Evolutionary conservation across 2,888 invertebrate genomes (phyloP), one percentile per base, ranked within the genome.

Genomic region (Protonemura montana): DNA sequence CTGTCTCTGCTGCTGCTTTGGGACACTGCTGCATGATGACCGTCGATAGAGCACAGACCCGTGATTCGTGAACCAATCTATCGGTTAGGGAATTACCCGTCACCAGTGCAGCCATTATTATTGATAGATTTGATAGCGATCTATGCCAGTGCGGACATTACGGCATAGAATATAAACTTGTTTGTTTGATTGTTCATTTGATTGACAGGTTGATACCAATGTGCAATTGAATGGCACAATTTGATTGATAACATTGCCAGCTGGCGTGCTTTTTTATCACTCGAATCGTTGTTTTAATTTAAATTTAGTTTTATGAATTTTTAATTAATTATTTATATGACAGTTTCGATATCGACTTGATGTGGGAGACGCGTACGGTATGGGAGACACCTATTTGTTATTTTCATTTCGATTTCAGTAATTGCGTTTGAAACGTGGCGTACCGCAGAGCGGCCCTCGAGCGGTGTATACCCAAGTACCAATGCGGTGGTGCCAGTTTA

Each of bases 11-110:
- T 35, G 35, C 10, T 35, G 35, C 35, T 35, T 35, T 6, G 35
- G 35, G 35, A 35, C 82, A 84, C 86, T 13, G 26, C 85, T 81
- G 86, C 86, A 85, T 84, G 83, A 77, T 85, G 76, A 28, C 27
- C 29, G 78, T 26, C 26, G 78, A 81, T 10, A 10, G 30, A 27
- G 42, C 21, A 10, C 59, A 29, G 77, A 85, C 85, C 82, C 87
- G 87, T 87, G 87, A 87, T 87, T 87, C 85, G 82, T 76, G 76
- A 85, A 86, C 86, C 87, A 87, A 87, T 87, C 87, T 86, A 86
- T 87, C 85, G 86, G 30, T 85, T 16, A 42, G 86, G 81, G 86
- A 87, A 86, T 87, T 87, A 76, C 81, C 86, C 85, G 85, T 85
- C 85, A 85, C 82, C 30, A 28, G 29, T n/a, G 77, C 86, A 85